A percentile compares a stretch with the other conserved stretches of the same genome.
These are phyloP conservation scores for Onychostruthus taczanowskii DNA, from an alignment of 2,113 vertebrate genomes.

Conservation along the genomic window DNA sequence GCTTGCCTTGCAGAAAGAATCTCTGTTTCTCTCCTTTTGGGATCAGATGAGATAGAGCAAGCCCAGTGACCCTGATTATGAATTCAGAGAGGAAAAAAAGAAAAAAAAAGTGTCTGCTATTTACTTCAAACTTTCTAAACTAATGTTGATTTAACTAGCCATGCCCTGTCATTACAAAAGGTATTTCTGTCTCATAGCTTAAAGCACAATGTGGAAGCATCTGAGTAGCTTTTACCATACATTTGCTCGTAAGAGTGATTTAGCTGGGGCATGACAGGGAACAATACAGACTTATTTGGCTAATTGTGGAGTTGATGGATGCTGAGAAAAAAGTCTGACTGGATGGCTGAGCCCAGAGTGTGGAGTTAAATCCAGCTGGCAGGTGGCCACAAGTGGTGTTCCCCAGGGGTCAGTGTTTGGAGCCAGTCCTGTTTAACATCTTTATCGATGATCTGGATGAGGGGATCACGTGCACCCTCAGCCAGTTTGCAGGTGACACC, in stretches of 20 bases:
- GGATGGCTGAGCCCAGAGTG: background rate
- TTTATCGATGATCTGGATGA: background rate
- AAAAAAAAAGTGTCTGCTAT: background rate
- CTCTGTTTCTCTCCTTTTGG: background rate
- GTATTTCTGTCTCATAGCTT: background rate
- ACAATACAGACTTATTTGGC: background rate
- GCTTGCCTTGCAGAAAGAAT: background rate
- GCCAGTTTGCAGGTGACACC: background rate
- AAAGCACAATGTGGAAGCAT: background rate
- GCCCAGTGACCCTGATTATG: background rate
- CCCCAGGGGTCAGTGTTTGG: background rate
- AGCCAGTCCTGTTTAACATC: background rate
- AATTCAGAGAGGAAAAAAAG: background rate
- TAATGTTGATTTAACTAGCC: background rate
- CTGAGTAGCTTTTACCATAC: background rate
- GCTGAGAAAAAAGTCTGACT: background rate
- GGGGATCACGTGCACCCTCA: background rate
- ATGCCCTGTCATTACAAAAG: background rate
- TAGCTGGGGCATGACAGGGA: background rate
- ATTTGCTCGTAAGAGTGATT: background rate
- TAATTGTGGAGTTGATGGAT: background rate
- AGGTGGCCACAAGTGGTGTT: background rate
- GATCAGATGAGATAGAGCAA: background rate
- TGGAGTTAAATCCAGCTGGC: background rate
- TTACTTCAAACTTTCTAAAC: background rate